phyloP scores from a whole-genome alignment of 2,797 vertebrate species.

The Platalea minor region DNA sequence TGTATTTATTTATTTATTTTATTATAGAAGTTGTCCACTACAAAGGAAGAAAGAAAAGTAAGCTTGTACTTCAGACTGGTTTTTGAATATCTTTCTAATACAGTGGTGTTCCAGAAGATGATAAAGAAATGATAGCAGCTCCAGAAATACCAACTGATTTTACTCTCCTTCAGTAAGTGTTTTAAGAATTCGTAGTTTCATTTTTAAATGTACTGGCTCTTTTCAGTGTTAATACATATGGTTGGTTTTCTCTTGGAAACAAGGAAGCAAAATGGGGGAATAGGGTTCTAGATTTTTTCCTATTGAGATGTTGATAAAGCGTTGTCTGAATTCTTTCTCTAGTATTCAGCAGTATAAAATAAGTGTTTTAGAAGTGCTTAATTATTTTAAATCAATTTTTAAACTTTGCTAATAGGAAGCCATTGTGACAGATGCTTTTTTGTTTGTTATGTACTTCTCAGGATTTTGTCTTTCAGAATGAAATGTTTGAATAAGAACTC shows the following conservation, averaged over 20 bases:
- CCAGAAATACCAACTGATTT: slow-evolving; percentile 98
- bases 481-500: not conserved
- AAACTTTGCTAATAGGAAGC: not conserved
- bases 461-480: not conserved
- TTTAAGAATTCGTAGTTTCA: not conserved
- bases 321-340: not conserved
- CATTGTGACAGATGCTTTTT: not conserved
- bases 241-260: not conserved
- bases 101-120: slow-evolving; percentile 94
- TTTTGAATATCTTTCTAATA: slow-evolving; percentile 88
- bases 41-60: slow-evolving; percentile 67
- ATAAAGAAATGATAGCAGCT: slow-evolving; percentile 99
- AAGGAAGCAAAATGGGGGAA: not conserved
- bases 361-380: not conserved
- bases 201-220: not conserved
- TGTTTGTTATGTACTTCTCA: not conserved
- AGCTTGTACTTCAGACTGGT: slow-evolving; percentile 67
- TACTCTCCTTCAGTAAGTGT: slow-evolving; percentile 92
- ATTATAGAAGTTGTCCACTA: slow-evolving; percentile 60
- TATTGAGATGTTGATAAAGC: not conserved
- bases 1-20: not conserved
- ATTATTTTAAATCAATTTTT: not conserved
- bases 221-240: not conserved
- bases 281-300: not conserved
- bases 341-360: not conserved